Evolutionary conservation across 2,888 invertebrate genomes (phyloP).

Genomic region (Stenoptilia bipunctidactyla): DNA sequence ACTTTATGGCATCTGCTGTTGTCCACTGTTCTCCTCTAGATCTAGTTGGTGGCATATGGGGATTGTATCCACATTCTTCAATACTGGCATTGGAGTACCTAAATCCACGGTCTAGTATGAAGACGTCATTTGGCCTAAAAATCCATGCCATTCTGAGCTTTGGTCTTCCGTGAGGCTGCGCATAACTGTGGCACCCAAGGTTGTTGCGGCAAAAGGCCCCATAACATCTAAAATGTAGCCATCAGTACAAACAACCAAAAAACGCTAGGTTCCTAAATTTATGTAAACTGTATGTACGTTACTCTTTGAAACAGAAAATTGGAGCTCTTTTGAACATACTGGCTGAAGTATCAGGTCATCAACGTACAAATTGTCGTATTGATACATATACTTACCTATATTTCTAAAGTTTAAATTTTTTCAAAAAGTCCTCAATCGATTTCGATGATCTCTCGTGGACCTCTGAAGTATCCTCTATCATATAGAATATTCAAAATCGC

Average conservation of each 20-base stretch:
- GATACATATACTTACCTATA: too few species aligned
- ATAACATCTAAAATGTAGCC: slow-evolving; percentile 9
- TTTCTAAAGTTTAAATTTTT: too few species aligned
- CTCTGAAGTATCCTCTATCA: too few species aligned
- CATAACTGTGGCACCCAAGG: slow-evolving; percentile 7
- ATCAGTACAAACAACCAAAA: slow-evolving; percentile 8
- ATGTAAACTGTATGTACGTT: slow-evolving; percentile 8
- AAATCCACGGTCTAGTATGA: too few species aligned
- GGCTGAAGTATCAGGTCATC: too few species aligned
- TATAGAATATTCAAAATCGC: too few species aligned
- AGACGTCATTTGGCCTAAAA: too few species aligned
- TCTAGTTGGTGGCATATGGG: slow-evolving; percentile 10
- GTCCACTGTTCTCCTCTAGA: slow-evolving; percentile 8
- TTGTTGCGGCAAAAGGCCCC: slow-evolving; percentile 8
- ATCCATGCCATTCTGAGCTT: slow-evolving; percentile 1
- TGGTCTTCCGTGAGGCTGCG: slow-evolving; percentile 1
- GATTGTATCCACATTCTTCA: slow-evolving; percentile 10
- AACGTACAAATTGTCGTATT: too few species aligned
- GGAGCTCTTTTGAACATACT: slow-evolving; percentile 3
- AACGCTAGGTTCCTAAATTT: slow-evolving; percentile 9
- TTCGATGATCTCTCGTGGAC: too few species aligned
- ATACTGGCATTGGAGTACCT: slow-evolving; percentile 8
- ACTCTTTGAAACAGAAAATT: slow-evolving; percentile 4
- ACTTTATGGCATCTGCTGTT: slow-evolving; percentile 9
- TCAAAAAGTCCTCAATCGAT: too few species aligned